Evolutionary conservation across 2,113 vertebrate species (phyloP).

Genomic region (Abramis brama): DNA sequence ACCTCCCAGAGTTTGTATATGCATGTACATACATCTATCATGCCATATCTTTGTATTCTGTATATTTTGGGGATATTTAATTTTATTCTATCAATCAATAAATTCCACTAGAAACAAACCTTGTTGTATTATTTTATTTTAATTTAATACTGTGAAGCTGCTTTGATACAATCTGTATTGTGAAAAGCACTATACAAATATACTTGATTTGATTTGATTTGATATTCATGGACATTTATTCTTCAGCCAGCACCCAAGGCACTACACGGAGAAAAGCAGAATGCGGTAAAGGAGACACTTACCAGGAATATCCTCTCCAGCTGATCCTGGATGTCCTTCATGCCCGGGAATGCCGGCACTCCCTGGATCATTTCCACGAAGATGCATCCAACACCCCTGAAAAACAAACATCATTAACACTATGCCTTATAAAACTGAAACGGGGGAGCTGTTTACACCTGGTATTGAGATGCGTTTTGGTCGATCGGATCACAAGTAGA

Average conservation of each 20-base stretch:
- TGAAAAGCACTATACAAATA: too few relatives aligned
- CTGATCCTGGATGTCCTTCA: conserved; percentile 99
- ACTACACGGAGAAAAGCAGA: neutral
- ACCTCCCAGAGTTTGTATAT: neutral
- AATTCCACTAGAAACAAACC: too few relatives aligned
- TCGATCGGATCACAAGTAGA: too few relatives aligned
- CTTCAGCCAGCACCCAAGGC: neutral
- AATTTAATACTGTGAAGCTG: too few relatives aligned
- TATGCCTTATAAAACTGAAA: neutral
- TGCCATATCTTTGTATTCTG: conserved; percentile 5
- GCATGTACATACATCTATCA: neutral
- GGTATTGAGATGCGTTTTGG: too few relatives aligned
- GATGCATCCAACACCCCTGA: conserved; percentile 97
- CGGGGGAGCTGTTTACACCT: too few relatives aligned
- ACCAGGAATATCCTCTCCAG: conserved; percentile 99
- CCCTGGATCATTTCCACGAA: conserved; percentile 99
- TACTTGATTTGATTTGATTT: too few relatives aligned
- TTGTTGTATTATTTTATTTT: too few relatives aligned
- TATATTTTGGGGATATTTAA: too few relatives aligned
- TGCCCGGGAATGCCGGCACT: conserved; percentile 95
- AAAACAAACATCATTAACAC: neutral
- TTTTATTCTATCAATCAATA: too few relatives aligned
- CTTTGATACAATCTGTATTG: too few relatives aligned
- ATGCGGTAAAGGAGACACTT: conserved; percentile 65
- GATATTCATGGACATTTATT: neutral